Base-by-base conservation (phyloP, 2,888 invertebrate species). In the Drosophila parthenogenetica region DNA sequence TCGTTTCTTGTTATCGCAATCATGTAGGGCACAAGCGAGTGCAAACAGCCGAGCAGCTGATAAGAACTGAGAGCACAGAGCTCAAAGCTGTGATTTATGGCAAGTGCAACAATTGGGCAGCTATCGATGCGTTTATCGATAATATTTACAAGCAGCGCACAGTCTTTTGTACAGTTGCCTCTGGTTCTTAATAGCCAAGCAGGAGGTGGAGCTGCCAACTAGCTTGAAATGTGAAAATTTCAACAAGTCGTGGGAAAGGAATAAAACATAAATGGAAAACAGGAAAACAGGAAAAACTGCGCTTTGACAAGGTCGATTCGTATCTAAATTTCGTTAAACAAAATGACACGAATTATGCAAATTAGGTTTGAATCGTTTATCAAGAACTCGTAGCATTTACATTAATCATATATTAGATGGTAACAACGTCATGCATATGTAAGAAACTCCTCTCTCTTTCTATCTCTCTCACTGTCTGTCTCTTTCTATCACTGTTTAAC, bases 351-450 rank as follows among this genome's bases (percentile, higher is more conserved):
- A 84, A 81, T 84, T 84, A 87, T 84, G 83, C 82, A 84, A 87
- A 84, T 84, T 77, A 70, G n/a, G 51, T 51, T 62, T 17, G 40
- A 69, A 69, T 66, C 71, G 78, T 76, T 81, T 81, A 80, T 81
- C 78, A 79, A 65, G 72, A 78, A 57, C 82, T 73, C 85, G 85
- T 84, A 73, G 68, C 55, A 65, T 64, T 78, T 73, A 71, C 83
- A 84, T 84, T 87, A 87, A 84, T 84, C 83, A 84, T 84, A 62
- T 68, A 80, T 66, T 76, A 77, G 79, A 69, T 60, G 75, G 78
- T 62, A 49, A 69, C 74, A 67, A 68, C 70, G 68, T 51, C 61
- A 79, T 75, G 77, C 81, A 69, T 77, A 84, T 87, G 87, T 82
- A 86, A 79, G 77, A 84, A 79, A 73, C 73, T 81, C 53, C 35